These are phyloP conservation scores for Oscheius sp. DNA, from an alignment of 2,888 invertebrate species.

Conservation along the genomic window DNA sequence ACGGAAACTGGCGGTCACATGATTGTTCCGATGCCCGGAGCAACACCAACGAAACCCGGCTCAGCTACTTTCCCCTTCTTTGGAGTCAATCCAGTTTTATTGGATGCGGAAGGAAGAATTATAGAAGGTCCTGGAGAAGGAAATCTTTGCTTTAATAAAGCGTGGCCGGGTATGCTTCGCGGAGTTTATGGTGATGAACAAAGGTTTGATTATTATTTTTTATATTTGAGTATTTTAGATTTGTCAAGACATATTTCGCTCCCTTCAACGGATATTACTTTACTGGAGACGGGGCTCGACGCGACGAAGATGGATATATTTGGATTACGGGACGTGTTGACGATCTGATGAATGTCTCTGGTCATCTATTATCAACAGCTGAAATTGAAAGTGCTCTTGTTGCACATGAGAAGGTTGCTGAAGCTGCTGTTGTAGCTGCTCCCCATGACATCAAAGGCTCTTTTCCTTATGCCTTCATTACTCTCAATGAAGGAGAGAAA, in stretches of 20 bases:
- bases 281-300: slow-evolving; percentile 84
- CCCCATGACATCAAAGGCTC: slow-evolving; percentile 95
- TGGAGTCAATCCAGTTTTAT: slow-evolving; percentile 86
- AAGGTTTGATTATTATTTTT: slow-evolving; percentile 50
- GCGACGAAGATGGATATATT: slow-evolving; percentile 86
- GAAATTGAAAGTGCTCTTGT: slow-evolving; percentile 78
- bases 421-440: slow-evolving; percentile 93
- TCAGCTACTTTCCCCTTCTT: slow-evolving; percentile 98
- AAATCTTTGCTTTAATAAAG: slow-evolving; percentile 81
- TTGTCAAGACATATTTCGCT: slow-evolving; percentile 89
- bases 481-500: slow-evolving; percentile 76
- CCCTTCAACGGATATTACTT: slow-evolving; percentile 96
- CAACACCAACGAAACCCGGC: slow-evolving; percentile 95
- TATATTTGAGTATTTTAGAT: slow-evolving; percentile 71
- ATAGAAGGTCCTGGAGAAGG: slow-evolving; percentile 61
- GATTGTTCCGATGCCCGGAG: slow-evolving; percentile 92
- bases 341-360: slow-evolving; percentile 98
- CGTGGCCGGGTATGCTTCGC: slow-evolving; percentile 99
- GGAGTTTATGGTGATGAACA: slow-evolving; percentile 90
- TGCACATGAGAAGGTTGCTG: slow-evolving; percentile 79
- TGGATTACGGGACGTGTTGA: slow-evolving; percentile 78
- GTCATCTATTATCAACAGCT: slow-evolving; percentile 95
- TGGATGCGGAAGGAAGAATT: slow-evolving; percentile 81
- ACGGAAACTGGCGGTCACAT: slow-evolving; percentile 99
- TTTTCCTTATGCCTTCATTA: slow-evolving; percentile 94